Evolutionary conservation across 2,888 invertebrate genomes (phyloP), one percentile per base, ranked within the genome.

Genomic region (Timema podura): DNA sequence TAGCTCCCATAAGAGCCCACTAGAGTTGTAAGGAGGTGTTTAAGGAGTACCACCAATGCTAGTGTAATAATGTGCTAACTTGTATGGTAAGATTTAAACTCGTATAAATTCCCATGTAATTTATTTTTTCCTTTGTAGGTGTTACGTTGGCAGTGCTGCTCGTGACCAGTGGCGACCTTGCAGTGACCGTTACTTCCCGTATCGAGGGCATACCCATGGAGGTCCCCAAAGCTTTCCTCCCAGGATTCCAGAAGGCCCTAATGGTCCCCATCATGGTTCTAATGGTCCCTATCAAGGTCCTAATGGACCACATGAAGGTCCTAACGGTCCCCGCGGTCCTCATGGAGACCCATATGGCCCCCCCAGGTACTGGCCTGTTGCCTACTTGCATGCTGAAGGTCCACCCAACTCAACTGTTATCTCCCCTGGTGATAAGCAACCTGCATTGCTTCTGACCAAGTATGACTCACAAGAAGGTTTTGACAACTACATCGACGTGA

Each of bases 131-230:
- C 30, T 30, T 30, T 72, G 45, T 64, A 71, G 93, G 93, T 94
- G 94, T 77, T 92, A 92, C 79, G 94, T 94, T 7, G 94, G 94
- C 13, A 87, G 88, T 5, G 85, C 85, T 5, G 84, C 85, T n/a
- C 75, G 74, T 10, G 91, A 92, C 70, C 93, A 94, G 79, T 94
- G 94, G 94, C 85, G 94, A 9, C 93, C 93, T 8, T 94, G 94
- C 80, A 93, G 90, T 76, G 93, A 93, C 76, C 88, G 88, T 64
- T 93, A 93, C 79, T 91, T 88, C 75, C 92, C 93, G 0, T 85
- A 90, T 78, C 77, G 64, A 77, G 57, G 65, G n/a, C 65, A 65
- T 8, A 78, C 74, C 70, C 75, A 57, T 71, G 75, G 69, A 49
- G 61, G 44, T 45, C 44, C 44, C 44, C 61, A 44, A 10, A 30